A percentile compares a stretch with the other conserved stretches of the same genome.
phyloP scores from a whole-genome alignment of 1,140 invertebrate genomes.

The Ditylenchus dipsaci region DNA sequence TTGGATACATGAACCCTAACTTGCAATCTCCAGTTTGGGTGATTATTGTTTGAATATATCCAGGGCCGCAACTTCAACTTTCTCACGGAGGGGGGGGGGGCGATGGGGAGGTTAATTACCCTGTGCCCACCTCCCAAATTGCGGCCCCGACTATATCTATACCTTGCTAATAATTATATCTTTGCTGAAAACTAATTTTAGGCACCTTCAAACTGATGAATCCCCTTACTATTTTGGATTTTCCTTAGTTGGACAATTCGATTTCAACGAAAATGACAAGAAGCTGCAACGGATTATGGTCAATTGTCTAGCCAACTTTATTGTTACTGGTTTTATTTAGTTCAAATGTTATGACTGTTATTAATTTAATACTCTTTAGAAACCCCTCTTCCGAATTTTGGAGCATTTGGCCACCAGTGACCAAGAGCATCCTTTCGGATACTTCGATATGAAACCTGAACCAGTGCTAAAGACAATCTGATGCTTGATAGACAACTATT shows the following conservation, averaged over 20 bases:
- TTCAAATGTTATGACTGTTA: slow-evolving; percentile 13
- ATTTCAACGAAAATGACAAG: slow-evolving; percentile 27
- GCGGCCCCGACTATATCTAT: too few relatives aligned
- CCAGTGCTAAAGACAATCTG: slow-evolving; percentile 34
- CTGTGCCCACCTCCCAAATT: too few relatives aligned
- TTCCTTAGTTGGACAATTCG: slow-evolving; percentile 31
- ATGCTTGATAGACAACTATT: slow-evolving; percentile 27
- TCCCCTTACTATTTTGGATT: slow-evolving; percentile 35
- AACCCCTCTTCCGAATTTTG: slow-evolving; percentile 24
- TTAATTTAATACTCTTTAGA: slow-evolving; percentile 11
- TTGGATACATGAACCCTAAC: slow-evolving; percentile 33
- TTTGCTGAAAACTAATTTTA: neutral
- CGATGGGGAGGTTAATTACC: too few relatives aligned
- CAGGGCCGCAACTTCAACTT: too few relatives aligned
- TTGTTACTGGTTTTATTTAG: slow-evolving; percentile 20
- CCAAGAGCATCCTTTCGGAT: slow-evolving; percentile 31
- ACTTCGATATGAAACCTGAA: slow-evolving; percentile 38
- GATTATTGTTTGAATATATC: slow-evolving; percentile 3
- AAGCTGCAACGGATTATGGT: slow-evolving; percentile 33
- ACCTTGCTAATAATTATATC: neutral
- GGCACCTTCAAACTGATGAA: slow-evolving; percentile 31
- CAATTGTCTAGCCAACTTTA: slow-evolving; percentile 26
- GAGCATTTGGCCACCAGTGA: slow-evolving; percentile 29
- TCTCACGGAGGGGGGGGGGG: too few relatives aligned
- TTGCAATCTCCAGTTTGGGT: slow-evolving; percentile 29